phyloP scores from a whole-genome alignment of 1,140 invertebrate species.

The Leptopilina boulardi region DNA sequence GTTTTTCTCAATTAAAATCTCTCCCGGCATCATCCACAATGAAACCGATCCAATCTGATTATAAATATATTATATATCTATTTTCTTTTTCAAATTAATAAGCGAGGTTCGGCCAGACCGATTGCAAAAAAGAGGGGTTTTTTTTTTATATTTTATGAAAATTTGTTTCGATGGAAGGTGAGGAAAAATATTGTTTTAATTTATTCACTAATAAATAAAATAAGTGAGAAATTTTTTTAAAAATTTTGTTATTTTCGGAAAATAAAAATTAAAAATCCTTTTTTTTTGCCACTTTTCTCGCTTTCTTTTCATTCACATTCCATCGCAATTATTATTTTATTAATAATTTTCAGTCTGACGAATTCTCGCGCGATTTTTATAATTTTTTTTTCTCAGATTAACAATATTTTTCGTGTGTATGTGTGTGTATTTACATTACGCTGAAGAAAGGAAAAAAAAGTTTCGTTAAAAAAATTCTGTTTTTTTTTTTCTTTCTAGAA shows the following conservation, averaged over 20 bases:
- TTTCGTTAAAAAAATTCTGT: no score
- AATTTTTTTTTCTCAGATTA: neutral
- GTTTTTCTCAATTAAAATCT: neutral
- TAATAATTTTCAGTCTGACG: conserved; percentile 1
- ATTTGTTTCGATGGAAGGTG: conserved; percentile 8
- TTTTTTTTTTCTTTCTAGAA: no score
- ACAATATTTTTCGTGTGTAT: neutral
- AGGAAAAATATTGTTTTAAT: neutral
- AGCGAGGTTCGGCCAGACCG: neutral
- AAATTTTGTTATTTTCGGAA: neutral
- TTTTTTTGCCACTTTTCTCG: neutral
- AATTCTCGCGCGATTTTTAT: neutral
- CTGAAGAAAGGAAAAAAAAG: neutral
- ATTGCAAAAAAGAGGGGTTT: neutral
- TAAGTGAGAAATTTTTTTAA: no score
- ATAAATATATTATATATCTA: neutral
- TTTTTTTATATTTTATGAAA: neutral
- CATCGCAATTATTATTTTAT: neutral
- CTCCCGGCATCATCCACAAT: neutral
- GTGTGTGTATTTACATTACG: neutral
- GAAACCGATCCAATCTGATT: conserved; percentile 22
- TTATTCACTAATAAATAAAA: neutral
- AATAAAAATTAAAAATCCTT: no score
- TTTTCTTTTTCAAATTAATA: neutral
- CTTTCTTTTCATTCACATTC: conserved; percentile 11